These are phyloP conservation scores for Heptranchias perlo DNA, from an alignment of 2,113 vertebrate genomes.

Conservation along the genomic window DNA sequence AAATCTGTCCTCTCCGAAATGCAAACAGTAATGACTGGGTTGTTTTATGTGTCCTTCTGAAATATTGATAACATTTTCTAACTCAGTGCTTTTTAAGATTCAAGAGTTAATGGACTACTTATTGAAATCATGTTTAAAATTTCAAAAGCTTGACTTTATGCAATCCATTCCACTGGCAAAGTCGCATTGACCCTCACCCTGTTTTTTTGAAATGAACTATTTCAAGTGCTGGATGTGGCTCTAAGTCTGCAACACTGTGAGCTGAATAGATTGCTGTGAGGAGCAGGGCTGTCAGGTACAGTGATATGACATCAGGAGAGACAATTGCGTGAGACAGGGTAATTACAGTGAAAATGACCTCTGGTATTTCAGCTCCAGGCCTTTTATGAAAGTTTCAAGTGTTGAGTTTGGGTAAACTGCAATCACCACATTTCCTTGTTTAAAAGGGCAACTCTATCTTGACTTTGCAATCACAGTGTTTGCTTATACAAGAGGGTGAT, in stretches of 20 bases:
- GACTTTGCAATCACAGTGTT: not conserved
- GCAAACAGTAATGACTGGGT: not conserved
- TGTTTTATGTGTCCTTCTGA: not conserved
- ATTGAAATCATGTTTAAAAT: constrained; percentile 15
- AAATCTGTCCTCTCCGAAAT: not conserved
- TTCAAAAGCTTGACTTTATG: not conserved
- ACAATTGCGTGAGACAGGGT: not conserved
- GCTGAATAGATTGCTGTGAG: not conserved
- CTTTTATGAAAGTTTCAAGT: not conserved
- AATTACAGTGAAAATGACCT: not conserved
- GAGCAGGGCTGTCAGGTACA: not conserved
- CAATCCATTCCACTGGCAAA: not conserved
- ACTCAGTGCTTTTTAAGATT: constrained; percentile 17
- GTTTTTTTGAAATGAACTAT: not conserved
- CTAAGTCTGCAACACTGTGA: not conserved
- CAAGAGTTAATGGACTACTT: not conserved
- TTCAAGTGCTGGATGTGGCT: not conserved
- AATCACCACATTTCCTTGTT: not conserved
- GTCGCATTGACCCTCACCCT: not conserved
- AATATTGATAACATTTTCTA: constrained; percentile 8
- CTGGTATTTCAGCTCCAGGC: not conserved
- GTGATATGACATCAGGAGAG: not conserved
- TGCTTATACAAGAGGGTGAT: not conserved
- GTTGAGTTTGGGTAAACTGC: not conserved
- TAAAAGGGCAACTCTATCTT: not conserved